Conservation (phyloP, 2,113 vertebrate genomes). For the Oreochromis aureus region DNA sequence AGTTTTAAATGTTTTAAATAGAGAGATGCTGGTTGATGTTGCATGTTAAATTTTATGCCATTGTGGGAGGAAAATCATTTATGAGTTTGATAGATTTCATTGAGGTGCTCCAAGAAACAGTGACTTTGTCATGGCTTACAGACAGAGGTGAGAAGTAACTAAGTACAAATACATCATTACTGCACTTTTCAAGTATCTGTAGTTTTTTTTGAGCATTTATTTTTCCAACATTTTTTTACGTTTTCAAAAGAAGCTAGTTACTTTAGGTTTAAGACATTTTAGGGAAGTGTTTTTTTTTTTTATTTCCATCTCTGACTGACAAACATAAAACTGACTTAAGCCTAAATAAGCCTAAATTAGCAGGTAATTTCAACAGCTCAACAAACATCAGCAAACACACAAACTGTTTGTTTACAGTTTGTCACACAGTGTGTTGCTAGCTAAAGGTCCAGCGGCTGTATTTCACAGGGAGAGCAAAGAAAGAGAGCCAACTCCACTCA, state of each 20-base stretch:
- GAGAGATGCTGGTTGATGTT: neutral
- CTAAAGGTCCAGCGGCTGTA: neutral
- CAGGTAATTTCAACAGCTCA: neutral
- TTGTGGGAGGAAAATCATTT: neutral
- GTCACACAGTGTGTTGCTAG: neutral
- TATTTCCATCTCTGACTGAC: neutral
- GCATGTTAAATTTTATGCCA: neutral
- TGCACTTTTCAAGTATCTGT: fast-evolving
- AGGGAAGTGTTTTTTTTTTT: neutral
- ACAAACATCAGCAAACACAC: neutral
- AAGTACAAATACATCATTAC: neutral
- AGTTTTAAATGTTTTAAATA: neutral
- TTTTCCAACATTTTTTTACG: neutral
- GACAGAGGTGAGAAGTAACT: neutral
- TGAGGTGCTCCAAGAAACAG: neutral
- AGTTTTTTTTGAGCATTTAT: neutral
- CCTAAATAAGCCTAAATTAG: neutral
- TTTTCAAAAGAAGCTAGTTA: neutral
- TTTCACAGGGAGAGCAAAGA: neutral
- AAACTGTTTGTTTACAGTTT: neutral
- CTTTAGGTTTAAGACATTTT: neutral
- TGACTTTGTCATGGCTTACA: neutral
- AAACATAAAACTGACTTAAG: neutral
- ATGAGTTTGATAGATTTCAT: neutral
- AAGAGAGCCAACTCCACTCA: neutral